phyloP scores from a whole-genome alignment of 2,113 vertebrate species.

The Menura novaehollandiae region DNA sequence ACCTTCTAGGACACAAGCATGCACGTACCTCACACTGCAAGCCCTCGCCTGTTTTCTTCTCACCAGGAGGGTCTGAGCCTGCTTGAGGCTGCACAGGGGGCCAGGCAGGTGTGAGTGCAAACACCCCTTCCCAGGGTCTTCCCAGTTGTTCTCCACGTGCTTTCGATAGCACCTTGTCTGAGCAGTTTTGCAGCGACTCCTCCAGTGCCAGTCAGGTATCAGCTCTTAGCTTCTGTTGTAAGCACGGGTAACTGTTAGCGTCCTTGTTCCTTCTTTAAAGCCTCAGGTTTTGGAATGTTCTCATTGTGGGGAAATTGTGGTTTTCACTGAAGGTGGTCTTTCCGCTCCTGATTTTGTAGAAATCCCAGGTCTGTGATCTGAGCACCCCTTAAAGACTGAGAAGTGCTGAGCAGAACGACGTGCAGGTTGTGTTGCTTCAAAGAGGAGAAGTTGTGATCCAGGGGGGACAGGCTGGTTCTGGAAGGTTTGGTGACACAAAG shows the following conservation, averaged over 20 bases:
- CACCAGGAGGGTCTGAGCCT: not conserved
- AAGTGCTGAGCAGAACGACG: not conserved
- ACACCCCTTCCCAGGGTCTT: not conserved
- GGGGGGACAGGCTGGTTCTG: rapidly evolving
- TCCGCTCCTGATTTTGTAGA: not conserved
- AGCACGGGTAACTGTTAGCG: not conserved
- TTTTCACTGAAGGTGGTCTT: not conserved
- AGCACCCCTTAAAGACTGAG: not conserved
- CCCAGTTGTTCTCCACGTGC: not conserved
- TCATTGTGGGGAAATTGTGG: not conserved
- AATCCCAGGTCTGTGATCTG: not conserved
- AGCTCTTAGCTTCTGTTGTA: not conserved
- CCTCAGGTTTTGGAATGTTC: not conserved
- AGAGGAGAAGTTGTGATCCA: not conserved
- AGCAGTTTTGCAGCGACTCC: not conserved
- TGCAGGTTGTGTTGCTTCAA: not conserved
- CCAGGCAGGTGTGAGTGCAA: not conserved
- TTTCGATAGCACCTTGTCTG: rapidly evolving
- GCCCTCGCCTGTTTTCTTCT: not conserved
- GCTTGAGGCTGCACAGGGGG: rapidly evolving
- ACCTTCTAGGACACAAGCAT: not conserved
- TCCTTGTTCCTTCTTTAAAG: not conserved
- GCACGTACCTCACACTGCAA: not conserved
- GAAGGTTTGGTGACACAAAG: not conserved
- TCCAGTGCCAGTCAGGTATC: not conserved